Base-by-base conservation (phyloP, 2,888 invertebrate species). In the Ctenicera cuprea region DNA sequence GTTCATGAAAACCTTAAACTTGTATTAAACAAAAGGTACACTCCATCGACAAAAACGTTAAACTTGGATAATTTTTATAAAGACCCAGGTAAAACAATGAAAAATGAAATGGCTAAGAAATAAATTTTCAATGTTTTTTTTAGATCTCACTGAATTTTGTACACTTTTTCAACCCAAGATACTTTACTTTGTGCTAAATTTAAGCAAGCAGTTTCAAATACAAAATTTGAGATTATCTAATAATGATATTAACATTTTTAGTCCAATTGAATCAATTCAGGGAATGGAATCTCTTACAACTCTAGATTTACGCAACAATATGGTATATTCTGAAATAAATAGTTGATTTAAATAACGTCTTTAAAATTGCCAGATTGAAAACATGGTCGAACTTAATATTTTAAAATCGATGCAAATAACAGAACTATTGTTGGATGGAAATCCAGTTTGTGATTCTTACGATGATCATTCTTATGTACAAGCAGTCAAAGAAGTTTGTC, bases 371-470 rank as follows among this genome's bases (percentile, higher is more conserved):
- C 4, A 86, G 85, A 81, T 86, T 70, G 71, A 74, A 52, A 77
- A 81, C 63, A 75, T 82, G 61, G 75, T 70, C 38, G 77, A 79
- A 67, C 73, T 84, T 18, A 74, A 75, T 52, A 74, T 77, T 52
- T 75, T 86, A 48, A 83, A 80, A 54, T 71, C 79, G 14, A 81
- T 83, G 73, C 77, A 78, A 30, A 76, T 86, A 20, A 83, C 80
- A 59, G 83, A 85, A 41, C 75, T 95, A 8, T 87, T 85, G 76
- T 83, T 95, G 33, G 93, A 94, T 80, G 92, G 92, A 0, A 95
- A 95, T 87, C 93, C 93, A 0, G 79, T 95, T 0, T 94, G 94
- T 82, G 89, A 89, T 64, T 90, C 91, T 79, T 92, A 91, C 80
- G 90, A 90, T 65, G 88, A 90, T 0, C 84, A 86, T 0, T 86